Evolutionary conservation across 2,797 vertebrate genomes (phyloP).

Genomic region (Orestias chungarensis): DNA sequence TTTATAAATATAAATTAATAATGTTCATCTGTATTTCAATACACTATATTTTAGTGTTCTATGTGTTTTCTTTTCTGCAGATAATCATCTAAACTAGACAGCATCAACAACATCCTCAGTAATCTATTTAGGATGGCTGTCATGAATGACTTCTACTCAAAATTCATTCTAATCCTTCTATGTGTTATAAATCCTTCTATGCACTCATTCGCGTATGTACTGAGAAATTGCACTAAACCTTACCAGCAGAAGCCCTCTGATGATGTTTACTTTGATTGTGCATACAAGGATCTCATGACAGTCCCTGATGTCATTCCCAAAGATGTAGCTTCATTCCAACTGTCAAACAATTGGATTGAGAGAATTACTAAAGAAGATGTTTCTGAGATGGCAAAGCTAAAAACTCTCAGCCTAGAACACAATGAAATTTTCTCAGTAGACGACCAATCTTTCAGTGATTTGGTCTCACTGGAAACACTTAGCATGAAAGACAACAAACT

Average conservation of each 20-base stretch:
- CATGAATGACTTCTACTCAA: neutral
- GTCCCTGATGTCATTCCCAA: conserved; percentile 36
- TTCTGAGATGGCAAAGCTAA: conserved; percentile 2
- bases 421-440: conserved; percentile 21
- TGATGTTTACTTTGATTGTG: neutral
- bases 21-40: too few species aligned
- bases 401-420: rapidly evolving
- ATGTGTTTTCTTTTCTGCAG: neutral
- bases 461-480: conserved; percentile 2
- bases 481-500: rapidly evolving
- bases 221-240: conserved; percentile 12
- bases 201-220: conserved; percentile 3
- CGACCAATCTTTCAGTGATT: conserved; percentile 1
- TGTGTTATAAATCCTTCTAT: neutral
- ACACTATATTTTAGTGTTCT: neutral
- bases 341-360: neutral
- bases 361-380: conserved; percentile 1
- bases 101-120: neutral
- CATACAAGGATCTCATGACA: rapidly evolving
- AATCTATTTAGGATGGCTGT: neutral
- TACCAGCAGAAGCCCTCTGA: rapidly evolving
- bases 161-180: neutral
- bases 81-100: too few species aligned
- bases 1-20: too few species aligned
- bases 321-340: rapidly evolving